Evolutionary conservation across 2,113 vertebrate genomes (phyloP).

Genomic region (Notechis scutatus): DNA sequence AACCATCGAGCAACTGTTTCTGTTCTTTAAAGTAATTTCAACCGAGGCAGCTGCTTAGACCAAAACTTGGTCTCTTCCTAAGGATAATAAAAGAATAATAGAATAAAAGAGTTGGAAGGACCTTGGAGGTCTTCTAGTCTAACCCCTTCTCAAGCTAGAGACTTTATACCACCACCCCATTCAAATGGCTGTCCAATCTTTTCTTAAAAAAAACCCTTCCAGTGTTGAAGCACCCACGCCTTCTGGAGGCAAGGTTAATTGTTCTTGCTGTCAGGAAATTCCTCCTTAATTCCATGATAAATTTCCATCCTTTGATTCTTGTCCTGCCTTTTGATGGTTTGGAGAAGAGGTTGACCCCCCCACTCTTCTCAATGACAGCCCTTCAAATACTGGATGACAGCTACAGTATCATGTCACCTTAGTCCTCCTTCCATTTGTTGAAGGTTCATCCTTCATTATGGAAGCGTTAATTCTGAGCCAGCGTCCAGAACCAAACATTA

Average conservation of each 20-base stretch:
- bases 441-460: background rate
- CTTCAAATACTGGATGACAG: background rate
- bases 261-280: background rate
- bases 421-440: background rate
- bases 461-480: background rate
- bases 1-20: fast-evolving
- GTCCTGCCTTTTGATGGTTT: background rate
- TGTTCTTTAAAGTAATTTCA: background rate
- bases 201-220: background rate
- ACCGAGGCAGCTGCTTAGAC: background rate
- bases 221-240: background rate
- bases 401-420: background rate
- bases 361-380: background rate
- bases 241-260: background rate
- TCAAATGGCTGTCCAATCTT: background rate
- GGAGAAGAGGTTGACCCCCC: background rate
- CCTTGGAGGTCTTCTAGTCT: background rate
- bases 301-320: background rate
- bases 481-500: background rate
- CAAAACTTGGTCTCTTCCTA: background rate
- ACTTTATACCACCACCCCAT: background rate
- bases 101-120: background rate
- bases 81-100: background rate
- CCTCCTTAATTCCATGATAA: no score
- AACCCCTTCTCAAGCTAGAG: background rate